Base-by-base conservation (phyloP, 1,140 invertebrate genomes). In the Lutraria rhynchaena region DNA sequence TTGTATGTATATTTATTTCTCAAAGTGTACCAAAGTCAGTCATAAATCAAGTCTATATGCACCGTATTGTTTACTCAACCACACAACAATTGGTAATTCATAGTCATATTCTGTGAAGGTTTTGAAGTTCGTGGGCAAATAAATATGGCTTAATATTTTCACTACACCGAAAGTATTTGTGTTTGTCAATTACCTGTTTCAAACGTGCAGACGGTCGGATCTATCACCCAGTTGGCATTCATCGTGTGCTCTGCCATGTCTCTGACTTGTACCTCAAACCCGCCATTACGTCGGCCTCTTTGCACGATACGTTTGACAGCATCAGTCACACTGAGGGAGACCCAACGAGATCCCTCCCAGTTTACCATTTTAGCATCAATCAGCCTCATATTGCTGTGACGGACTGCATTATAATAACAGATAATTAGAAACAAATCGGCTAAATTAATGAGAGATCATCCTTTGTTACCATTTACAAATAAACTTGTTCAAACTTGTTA, bases 331-430 rank as follows among this genome's bases (percentile, higher is more conserved):
- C 60, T 29, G 4, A 81, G 46, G 7, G 55, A 35, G 3, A 81
- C 78, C 78, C 78, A 81, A 5, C 78, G n/a, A 17, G 69, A n/a
- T 15, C 41, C 49, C 0, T 81, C 69, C 78, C 78, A 81, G 1
- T 41, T 73, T 1, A 81, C 78, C 78, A 81, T 73, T 35, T 63
- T 81, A n/a, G 70, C 78, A 37, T 81, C 78, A 17, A 81, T 74
- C 27, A 81, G 24, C 9, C 78, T 33, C 78, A 73, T 81, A 65
- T 80, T 80, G 49, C 76, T 69, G 33, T 80, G 76, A 33, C 65
- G 63, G 19, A 80, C 76, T 80, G 27, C 0, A 46, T 27, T 33
- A 51, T 46, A 44, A 61, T 37, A 24, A 33, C 24, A 31, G 13
- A 9, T 55, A 61, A 58, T 4, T 29, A 58, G 55, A 3, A 29